Percentiles rank a stretch among this genome's conserved stretches.
Evolutionary conservation across 2,888 invertebrate species (phyloP).

Genomic region (Lasioglossum morio): DNA sequence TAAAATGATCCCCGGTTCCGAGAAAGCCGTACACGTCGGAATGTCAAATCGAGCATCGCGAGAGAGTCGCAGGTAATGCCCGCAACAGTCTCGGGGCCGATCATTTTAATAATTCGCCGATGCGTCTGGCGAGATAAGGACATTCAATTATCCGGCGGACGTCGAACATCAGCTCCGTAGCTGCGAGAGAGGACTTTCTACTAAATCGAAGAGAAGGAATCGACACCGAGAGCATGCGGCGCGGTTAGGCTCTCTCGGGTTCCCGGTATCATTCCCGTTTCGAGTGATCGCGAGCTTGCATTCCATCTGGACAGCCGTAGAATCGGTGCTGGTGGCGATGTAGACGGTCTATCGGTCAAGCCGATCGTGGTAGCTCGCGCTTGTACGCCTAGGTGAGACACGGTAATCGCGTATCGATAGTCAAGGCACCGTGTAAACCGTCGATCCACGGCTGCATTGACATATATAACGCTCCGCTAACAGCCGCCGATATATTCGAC

Average conservation of each 20-base stretch:
- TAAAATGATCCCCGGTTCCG: neutral
- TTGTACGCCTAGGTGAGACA: constrained; percentile 42
- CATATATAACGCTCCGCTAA: constrained; percentile 42
- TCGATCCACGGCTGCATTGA: constrained; percentile 47
- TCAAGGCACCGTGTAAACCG: constrained; percentile 44
- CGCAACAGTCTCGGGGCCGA: constrained; percentile 4
- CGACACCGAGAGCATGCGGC: neutral
- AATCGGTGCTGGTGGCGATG: constrained; percentile 26
- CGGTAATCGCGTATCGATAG: constrained; percentile 55
- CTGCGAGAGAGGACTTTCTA: constrained; percentile 32
- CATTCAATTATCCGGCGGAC: constrained; percentile 27
- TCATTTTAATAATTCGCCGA: constrained; percentile 29
- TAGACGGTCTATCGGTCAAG: constrained; percentile 40
- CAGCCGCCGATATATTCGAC: constrained; percentile 33
- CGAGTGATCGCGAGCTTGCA: constrained; percentile 7
- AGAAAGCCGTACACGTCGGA: constrained; percentile 15
- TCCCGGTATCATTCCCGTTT: constrained; percentile 23
- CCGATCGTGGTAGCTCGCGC: constrained; percentile 41
- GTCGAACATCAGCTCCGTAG: constrained; percentile 3
- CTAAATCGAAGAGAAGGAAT: constrained; percentile 24
- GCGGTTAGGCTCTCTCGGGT: neutral
- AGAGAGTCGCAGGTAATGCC: constrained; percentile 17
- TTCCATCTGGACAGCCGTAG: constrained; percentile 39
- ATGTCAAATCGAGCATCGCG: constrained; percentile 7
- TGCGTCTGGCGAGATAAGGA: constrained; percentile 17